Conservation (phyloP, 2,113 vertebrate species). For the Anhinga rufa region DNA sequence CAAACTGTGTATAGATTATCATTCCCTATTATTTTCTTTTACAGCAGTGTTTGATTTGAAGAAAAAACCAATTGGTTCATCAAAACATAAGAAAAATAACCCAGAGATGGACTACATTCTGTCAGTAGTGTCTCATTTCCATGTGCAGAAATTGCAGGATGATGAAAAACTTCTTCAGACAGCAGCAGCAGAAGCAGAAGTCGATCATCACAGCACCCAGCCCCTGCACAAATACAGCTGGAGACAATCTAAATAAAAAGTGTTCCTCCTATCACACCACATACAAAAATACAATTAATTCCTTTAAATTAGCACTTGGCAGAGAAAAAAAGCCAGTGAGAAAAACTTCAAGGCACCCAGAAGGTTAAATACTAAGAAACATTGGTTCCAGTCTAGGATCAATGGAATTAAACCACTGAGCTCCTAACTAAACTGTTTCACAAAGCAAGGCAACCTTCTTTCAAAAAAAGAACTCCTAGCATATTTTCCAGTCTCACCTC, state of each 20-base stretch:
- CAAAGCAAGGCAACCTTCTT: not conserved
- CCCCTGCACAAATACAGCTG: slow-evolving; percentile 31
- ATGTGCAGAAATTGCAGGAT: not conserved
- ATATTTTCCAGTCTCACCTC: no score
- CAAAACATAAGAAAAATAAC: not conserved
- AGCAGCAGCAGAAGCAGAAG: slow-evolving; percentile 4
- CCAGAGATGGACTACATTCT: not conserved
- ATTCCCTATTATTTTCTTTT: not conserved
- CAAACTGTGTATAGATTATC: not conserved
- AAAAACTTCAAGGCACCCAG: not conserved
- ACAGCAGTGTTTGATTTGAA: not conserved
- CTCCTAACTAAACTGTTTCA: not conserved
- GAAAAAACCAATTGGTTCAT: not conserved
- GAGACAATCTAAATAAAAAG: not conserved
- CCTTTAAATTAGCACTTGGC: slow-evolving; percentile 21
- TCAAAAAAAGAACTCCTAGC: no score
- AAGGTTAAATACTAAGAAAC: not conserved
- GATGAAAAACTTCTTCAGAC: not conserved
- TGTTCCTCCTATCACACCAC: not conserved
- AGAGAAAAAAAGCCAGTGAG: not conserved
- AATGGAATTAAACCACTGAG: not conserved
- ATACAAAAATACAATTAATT: slow-evolving; percentile 9
- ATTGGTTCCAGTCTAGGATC: not conserved
- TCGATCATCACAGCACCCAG: not conserved
- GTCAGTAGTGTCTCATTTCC: not conserved